Conservation (phyloP, 1,140 invertebrate species). For the Meloidogyne exigua region DNA sequence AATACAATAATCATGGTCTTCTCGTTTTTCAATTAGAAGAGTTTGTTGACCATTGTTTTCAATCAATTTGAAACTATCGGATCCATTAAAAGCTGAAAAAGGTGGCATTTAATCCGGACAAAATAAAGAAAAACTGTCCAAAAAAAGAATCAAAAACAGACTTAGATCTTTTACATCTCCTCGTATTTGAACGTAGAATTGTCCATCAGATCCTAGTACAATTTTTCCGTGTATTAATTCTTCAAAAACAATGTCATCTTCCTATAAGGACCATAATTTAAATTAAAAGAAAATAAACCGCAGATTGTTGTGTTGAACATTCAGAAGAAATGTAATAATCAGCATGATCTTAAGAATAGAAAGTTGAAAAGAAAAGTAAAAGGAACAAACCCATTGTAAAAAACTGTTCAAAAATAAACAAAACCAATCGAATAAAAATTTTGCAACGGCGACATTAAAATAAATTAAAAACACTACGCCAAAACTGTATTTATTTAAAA, state of each 20-base stretch:
- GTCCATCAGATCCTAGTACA: background rate
- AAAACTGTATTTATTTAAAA: background rate
- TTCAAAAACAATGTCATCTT: background rate
- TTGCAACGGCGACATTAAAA: background rate
- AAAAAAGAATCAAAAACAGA: background rate
- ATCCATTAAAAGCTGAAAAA: background rate
- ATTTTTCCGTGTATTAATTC: slow-evolving; percentile 9
- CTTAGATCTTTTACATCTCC: background rate
- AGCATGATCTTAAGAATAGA: background rate
- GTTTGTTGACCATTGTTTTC: background rate
- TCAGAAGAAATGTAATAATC: background rate
- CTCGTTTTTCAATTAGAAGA: background rate
- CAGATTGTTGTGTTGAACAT: background rate
- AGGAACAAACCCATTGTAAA: background rate
- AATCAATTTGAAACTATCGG: background rate
- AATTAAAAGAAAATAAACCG: too few relatives aligned
- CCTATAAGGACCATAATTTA: background rate
- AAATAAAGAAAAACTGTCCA: background rate
- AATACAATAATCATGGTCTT: background rate
- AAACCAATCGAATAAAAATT: background rate
- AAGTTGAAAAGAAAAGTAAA: background rate
- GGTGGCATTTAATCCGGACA: too few relatives aligned
- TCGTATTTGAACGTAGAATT: slow-evolving; percentile 6
- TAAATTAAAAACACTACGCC: background rate
- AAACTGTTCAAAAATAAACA: background rate